Conservation (phyloP, 1,140 invertebrate genomes). For the Melitaea cinxia region DNA sequence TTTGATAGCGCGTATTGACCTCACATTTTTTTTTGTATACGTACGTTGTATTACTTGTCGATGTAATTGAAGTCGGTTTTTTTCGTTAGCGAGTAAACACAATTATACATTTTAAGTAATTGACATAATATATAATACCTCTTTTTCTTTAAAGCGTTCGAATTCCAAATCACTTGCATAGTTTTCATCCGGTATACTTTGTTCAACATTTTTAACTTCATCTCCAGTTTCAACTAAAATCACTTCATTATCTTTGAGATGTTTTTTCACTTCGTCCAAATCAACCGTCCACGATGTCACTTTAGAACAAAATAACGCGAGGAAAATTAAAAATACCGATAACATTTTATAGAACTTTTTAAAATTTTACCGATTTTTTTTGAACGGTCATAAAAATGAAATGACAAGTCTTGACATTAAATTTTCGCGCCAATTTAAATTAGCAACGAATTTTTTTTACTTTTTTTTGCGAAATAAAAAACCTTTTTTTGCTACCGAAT, state of each 20-base stretch:
- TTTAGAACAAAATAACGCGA: slow-evolving; percentile 35
- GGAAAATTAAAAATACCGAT: slow-evolving; percentile 16
- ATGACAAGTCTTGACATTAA: not conserved
- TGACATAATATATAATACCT: too few species aligned
- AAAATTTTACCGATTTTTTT: not conserved
- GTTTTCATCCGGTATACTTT: slow-evolving; percentile 15
- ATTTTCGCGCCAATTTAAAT: not conserved
- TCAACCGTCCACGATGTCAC: slow-evolving; percentile 60
- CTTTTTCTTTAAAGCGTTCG: slow-evolving; percentile 54
- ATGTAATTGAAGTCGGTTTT: too few species aligned
- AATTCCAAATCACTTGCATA: slow-evolving; percentile 50
- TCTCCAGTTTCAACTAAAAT: slow-evolving; percentile 23
- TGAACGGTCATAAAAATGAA: not conserved
- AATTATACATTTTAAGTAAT: too few species aligned
- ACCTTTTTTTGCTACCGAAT: not conserved
- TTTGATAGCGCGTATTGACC: too few species aligned
- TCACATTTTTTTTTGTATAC: too few species aligned
- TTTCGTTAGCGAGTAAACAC: too few species aligned
- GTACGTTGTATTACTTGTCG: too few species aligned
- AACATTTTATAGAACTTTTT: slow-evolving; percentile 27
- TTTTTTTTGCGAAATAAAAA: too few species aligned
- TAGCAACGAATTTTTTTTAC: too few species aligned
- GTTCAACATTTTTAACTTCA: slow-evolving; percentile 31
- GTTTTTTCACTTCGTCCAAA: slow-evolving; percentile 54
- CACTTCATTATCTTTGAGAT: slow-evolving; percentile 39